Percentiles rank a stretch among this genome's conserved stretches.
Conservation (phyloP, 35 echinoderm and acorn worm genomes). For the Apostichopus japonicus region DNA sequence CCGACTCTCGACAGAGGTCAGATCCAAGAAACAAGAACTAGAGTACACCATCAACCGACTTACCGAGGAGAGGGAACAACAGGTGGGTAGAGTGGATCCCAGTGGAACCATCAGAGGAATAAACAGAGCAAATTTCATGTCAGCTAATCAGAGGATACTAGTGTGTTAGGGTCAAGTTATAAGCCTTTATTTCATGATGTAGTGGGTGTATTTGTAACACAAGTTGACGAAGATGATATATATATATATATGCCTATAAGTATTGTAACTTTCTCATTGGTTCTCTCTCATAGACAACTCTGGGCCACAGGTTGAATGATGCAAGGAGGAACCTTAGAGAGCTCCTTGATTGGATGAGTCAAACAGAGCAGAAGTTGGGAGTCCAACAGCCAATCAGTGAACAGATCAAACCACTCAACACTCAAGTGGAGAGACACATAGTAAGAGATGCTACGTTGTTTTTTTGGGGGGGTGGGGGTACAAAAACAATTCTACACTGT, state of each 20-base stretch:
- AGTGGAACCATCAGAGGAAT: background rate
- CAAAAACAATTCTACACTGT: too few relatives aligned
- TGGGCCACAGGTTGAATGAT: slow-evolving; percentile 74
- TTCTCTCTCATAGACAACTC: slow-evolving; percentile 49
- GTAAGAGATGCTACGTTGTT: slow-evolving; percentile 47
- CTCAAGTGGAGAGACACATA: slow-evolving; percentile 85
- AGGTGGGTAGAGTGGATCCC: slow-evolving; percentile 56
- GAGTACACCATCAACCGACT: slow-evolving; percentile 75
- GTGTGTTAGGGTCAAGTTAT: too few relatives aligned
- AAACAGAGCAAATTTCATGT: background rate
- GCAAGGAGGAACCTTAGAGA: slow-evolving; percentile 57
- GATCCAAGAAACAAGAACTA: slow-evolving; percentile 71
- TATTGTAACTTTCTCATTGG: too few relatives aligned
- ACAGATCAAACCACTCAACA: slow-evolving; percentile 80
- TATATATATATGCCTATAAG: too few relatives aligned
- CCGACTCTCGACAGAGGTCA: slow-evolving; percentile 62
- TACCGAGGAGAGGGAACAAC: slow-evolving; percentile 71
- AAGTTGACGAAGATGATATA: too few relatives aligned
- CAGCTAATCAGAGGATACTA: too few relatives aligned
- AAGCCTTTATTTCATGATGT: too few relatives aligned
- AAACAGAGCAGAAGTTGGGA: slow-evolving; percentile 94
- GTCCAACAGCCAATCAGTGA: slow-evolving; percentile 93
- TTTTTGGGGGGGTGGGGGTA: too few relatives aligned
- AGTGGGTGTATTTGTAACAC: too few relatives aligned
- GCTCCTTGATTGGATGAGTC: slow-evolving; percentile 75